Evolutionary conservation across 2,113 vertebrate species (phyloP), one percentile per base, ranked within the genome.

Genomic region (Zeus faber): DNA sequence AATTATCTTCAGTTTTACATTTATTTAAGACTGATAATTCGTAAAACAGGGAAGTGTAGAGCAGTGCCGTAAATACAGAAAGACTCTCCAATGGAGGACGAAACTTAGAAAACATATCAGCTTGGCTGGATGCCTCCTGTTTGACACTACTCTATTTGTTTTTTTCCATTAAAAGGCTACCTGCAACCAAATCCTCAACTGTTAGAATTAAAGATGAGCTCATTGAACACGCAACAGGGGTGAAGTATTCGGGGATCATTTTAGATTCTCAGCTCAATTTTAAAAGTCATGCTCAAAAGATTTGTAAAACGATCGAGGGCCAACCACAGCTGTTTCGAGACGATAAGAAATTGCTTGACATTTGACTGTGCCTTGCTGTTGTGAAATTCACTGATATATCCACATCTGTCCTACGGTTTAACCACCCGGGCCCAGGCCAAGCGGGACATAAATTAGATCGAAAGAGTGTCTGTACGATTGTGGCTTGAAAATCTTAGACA

Each of bases 321-420:
- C 18, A 43, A 43, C 40, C 17, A 3, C 18, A 20, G 40, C 17
- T 4, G 40, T 43, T 45, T 45, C 10, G 6, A 5, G 18, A 44
- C 11, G 43, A 45, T 23, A 45, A 23, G 18, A 45, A 45, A 45
- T 23, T 23, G 18, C 43, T 45, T 45, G 21, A 45, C 21, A 45
- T 45, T 45, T 45, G 43, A 45, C 43, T 23, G 43, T 45, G 43
- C 43, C 43, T 45, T 45, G 20, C 20, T 45, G 20, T 45, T 45
- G 9, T 23, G 6, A 45, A 45, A 45, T 23, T 22, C 21, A 23
- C 9, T 45, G 43, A 13, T 23, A 23, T 23, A 5, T 18, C 17
- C 39, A 41, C 39, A 41, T 41, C 39, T 41, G 18, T 45, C 20
- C 20, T 45, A 13, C 11, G 18, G 18, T 45, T 45, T 21, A 22